phyloP scores from a whole-genome alignment of 2,888 invertebrate species.

The Oscheius sp. region DNA sequence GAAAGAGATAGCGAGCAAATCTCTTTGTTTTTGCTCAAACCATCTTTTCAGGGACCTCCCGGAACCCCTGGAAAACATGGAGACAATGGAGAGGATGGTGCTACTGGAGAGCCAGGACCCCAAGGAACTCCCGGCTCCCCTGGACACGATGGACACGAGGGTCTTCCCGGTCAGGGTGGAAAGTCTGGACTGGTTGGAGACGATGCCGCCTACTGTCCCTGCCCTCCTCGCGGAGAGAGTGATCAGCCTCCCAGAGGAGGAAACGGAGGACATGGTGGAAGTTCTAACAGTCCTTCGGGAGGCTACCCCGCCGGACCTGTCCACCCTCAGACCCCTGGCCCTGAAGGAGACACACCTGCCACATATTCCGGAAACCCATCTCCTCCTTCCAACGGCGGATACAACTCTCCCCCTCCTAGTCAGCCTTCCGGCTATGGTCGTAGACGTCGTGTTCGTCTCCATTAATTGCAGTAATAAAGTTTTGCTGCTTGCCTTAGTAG shows the following conservation, averaged over 20 bases:
- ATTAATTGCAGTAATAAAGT: constrained; percentile 14
- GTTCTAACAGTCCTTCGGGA: not conserved
- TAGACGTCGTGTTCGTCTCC: constrained; percentile 24
- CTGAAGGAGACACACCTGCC: constrained; percentile 21
- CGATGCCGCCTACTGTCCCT: constrained; percentile 41
- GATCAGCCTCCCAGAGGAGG: not conserved
- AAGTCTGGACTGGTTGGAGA: constrained; percentile 40
- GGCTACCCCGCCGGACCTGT: not conserved
- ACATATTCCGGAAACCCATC: constrained; percentile 5
- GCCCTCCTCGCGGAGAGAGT: constrained; percentile 25
- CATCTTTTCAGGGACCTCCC: constrained; percentile 6
- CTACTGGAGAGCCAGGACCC: constrained; percentile 75
- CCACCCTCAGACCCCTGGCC: not conserved
- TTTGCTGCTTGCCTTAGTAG: not conserved
- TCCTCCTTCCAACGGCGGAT: constrained; percentile 17
- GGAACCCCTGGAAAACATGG: constrained; percentile 59
- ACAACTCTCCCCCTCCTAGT: constrained; percentile 14
- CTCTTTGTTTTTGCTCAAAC: no score
- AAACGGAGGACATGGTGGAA: not conserved
- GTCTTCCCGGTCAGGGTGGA: constrained; percentile 59
- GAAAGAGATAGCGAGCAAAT: no score
- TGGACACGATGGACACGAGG: constrained; percentile 76
- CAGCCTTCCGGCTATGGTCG: constrained; percentile 24
- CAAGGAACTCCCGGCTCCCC: constrained; percentile 82
- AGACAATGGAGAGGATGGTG: constrained; percentile 57